phyloP scores from a whole-genome alignment of 2,113 vertebrate species.

The Naja naja region DNA sequence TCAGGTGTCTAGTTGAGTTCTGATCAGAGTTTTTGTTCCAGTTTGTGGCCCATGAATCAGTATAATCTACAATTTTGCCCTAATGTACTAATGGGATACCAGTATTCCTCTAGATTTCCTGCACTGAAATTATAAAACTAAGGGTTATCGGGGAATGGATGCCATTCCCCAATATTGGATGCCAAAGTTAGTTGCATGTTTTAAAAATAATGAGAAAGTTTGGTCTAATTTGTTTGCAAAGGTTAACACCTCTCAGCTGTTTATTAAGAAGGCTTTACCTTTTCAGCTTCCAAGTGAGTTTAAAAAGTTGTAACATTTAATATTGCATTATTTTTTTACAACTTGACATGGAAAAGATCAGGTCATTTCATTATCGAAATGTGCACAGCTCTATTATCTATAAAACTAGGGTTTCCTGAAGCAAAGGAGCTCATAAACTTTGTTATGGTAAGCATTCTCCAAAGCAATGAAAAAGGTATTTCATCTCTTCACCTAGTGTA shows the following conservation, averaged over 20 bases:
- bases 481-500: too few relatives aligned
- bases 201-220: not conserved
- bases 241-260: not conserved
- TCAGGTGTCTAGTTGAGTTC: not conserved
- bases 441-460: not conserved
- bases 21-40: not conserved
- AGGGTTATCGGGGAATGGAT: not conserved
- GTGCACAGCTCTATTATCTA: not conserved
- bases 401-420: not conserved
- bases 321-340: not conserved
- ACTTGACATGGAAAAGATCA: not conserved
- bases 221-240: not conserved
- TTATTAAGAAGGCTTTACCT: not conserved
- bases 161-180: not conserved
- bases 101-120: not conserved
- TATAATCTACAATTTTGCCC: not conserved
- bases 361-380: not conserved
- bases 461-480: not conserved
- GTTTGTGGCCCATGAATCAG: not conserved
- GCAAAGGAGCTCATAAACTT: not conserved
- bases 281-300: not conserved
- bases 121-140: not conserved
- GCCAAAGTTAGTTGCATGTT: not conserved
- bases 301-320: not conserved
- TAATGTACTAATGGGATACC: not conserved